These are phyloP conservation scores for Ophion costatus DNA, from an alignment of 2,888 invertebrate species.

Conservation along the genomic window DNA sequence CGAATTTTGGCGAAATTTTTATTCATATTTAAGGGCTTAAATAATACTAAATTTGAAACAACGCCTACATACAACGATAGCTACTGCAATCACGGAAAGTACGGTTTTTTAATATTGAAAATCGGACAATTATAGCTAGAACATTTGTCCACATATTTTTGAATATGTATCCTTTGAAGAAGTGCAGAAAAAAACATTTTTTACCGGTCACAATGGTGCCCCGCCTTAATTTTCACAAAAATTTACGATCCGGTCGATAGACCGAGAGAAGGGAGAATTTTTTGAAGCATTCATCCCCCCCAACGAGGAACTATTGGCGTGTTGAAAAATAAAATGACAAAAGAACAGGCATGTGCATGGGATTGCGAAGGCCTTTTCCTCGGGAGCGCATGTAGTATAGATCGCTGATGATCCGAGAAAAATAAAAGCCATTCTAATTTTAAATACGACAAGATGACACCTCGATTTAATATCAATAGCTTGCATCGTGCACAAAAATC, in stretches of 20 bases:
- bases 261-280: neutral
- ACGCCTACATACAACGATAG: no score
- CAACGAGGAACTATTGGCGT: neutral
- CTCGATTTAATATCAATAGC: conserved; percentile 2
- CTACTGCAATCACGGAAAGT: no score
- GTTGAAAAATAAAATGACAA: neutral
- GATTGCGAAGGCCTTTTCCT: conserved; percentile 19
- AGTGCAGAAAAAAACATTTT: neutral
- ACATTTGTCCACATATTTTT: no score
- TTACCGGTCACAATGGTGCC: no score
- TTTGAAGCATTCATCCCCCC: neutral
- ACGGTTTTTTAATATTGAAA: no score
- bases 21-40: no score
- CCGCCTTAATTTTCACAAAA: neutral
- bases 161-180: no score
- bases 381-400: conserved; percentile 41
- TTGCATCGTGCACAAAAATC: conserved; percentile 4
- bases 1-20: no score
- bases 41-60: no score
- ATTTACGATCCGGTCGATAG: neutral
- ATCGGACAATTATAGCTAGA: no score
- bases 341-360: conserved; percentile 49
- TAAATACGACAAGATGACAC: neutral
- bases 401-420: conserved; percentile 1
- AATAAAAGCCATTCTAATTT: neutral